These are phyloP conservation scores for Chalcis sispes DNA, from an alignment of 2,888 invertebrate species.

Conservation along the genomic window DNA sequence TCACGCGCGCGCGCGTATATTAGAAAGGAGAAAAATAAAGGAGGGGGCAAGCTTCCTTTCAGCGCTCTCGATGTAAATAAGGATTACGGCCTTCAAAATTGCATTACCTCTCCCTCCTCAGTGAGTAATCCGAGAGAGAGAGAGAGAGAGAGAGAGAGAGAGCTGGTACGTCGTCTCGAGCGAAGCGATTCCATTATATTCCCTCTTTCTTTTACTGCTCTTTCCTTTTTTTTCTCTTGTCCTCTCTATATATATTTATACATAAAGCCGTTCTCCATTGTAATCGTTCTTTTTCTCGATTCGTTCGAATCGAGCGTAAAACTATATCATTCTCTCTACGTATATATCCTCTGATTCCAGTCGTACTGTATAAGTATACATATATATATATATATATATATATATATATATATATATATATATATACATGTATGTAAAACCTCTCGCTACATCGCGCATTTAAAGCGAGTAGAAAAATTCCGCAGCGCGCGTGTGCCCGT, in stretches of 20 bases:
- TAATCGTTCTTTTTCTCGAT: constrained; percentile 18
- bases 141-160: too few relatives aligned
- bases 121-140: constrained; percentile 51
- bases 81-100: constrained; percentile 54
- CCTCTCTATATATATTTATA: background rate
- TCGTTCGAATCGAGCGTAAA: constrained; percentile 41
- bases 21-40: constrained; percentile 8
- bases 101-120: constrained; percentile 35
- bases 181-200: constrained; percentile 49
- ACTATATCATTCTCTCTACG: constrained; percentile 48
- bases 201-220: constrained; percentile 4
- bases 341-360: too few relatives aligned
- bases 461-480: background rate
- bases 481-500: background rate
- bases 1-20: constrained; percentile 15
- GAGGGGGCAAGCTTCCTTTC: constrained; percentile 30
- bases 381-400: too few relatives aligned
- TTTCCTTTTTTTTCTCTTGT: background rate
- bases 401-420: too few relatives aligned
- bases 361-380: too few relatives aligned
- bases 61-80: constrained; percentile 49
- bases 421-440: too few relatives aligned
- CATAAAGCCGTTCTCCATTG: constrained; percentile 27
- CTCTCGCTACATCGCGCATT: background rate
- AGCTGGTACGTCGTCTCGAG: background rate